Evolutionary conservation across 2,797 vertebrate species (phyloP).

Genomic region (Mormyrus hasselquistii): DNA sequence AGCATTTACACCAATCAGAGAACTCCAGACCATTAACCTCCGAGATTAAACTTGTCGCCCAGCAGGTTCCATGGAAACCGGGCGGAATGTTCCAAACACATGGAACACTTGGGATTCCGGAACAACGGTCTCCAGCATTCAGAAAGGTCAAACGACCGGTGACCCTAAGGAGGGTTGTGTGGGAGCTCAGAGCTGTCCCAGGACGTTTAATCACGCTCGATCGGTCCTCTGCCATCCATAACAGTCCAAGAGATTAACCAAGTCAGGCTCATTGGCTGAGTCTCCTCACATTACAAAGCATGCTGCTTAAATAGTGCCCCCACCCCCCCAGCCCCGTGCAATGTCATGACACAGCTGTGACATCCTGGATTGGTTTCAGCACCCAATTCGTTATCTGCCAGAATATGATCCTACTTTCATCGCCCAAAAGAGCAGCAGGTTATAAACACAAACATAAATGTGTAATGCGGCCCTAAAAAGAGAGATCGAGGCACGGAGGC

Average conservation of each 20-base stretch:
- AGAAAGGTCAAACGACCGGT: not conserved
- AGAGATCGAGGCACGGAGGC: no score
- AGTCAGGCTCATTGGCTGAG: constrained; percentile 35
- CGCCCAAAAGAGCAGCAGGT: constrained; percentile 53
- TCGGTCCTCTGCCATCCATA: not conserved
- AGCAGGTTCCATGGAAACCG: constrained; percentile 7
- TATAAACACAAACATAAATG: constrained; percentile 56
- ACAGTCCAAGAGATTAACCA: constrained; percentile 32
- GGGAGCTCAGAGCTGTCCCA: not conserved
- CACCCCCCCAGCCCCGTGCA: not conserved
- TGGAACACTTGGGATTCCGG: not conserved
- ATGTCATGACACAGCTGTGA: constrained; percentile 28
- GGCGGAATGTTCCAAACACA: not conserved
- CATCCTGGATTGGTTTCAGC: constrained; percentile 60
- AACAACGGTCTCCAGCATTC: not conserved
- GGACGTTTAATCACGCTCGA: not conserved
- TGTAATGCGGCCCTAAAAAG: constrained; percentile 25
- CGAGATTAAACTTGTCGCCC: not conserved
- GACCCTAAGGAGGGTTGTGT: not conserved
- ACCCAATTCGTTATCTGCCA: constrained; percentile 67
- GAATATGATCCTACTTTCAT: constrained; percentile 52
- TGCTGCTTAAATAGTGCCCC: constrained; percentile 49
- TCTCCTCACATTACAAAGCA: constrained; percentile 49
- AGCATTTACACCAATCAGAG: not conserved
- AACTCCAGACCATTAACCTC: not conserved